A percentile compares a stretch with the other conserved stretches of the same genome.
Conservation (phyloP, 2,888 invertebrate genomes). For the Aporophyla lueneburgensis region DNA sequence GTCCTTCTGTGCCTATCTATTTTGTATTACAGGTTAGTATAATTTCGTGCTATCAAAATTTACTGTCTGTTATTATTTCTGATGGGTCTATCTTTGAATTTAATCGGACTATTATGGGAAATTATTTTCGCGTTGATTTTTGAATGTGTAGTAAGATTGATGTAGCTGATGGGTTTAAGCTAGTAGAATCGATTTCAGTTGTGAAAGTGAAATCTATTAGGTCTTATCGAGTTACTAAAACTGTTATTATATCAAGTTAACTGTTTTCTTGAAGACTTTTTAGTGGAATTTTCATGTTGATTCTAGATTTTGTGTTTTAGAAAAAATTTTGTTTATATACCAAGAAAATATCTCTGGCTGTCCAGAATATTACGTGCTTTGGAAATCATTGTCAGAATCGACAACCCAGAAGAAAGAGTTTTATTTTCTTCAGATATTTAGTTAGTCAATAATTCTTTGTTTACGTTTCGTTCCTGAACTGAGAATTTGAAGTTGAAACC, state of each 20-base stretch:
- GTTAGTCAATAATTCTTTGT: background rate
- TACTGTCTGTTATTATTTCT: slow-evolving; percentile 55
- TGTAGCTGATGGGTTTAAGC: background rate
- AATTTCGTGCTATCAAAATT: slow-evolving; percentile 46
- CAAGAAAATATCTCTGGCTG: background rate
- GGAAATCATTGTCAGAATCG: background rate
- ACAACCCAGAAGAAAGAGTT: background rate
- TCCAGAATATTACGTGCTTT: background rate
- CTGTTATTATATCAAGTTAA: background rate
- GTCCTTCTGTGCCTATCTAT: background rate
- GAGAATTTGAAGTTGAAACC: background rate
- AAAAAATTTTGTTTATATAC: background rate
- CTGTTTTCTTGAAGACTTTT: background rate
- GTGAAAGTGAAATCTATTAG: background rate
- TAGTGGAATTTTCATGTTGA: background rate
- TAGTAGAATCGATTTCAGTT: slow-evolving; percentile 5
- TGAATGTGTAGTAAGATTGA: slow-evolving; percentile 4
- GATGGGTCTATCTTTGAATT: slow-evolving; percentile 52
- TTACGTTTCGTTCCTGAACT: background rate
- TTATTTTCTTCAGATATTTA: slow-evolving; percentile 5
- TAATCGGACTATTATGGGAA: slow-evolving; percentile 35
- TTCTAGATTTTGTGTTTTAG: background rate
- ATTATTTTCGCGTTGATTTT: slow-evolving; percentile 37
- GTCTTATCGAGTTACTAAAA: background rate
- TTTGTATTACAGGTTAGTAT: slow-evolving; percentile 7